These are phyloP conservation scores for Cheilosia soror DNA, from an alignment of 2,888 invertebrate species.

Conservation along the genomic window DNA sequence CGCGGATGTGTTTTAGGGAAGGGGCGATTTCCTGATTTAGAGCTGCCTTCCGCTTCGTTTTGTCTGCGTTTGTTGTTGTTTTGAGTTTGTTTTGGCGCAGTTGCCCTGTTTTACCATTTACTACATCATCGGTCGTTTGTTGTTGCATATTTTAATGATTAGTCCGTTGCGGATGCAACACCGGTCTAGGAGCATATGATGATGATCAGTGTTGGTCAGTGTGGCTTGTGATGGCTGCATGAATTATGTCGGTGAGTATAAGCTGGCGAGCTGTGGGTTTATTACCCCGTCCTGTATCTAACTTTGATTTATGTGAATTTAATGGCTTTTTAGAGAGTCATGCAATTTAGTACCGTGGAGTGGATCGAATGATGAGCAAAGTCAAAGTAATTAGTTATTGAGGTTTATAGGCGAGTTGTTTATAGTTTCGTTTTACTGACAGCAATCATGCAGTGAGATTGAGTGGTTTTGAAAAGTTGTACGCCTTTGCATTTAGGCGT, in stretches of 20 bases:
- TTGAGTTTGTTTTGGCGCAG: conserved; percentile 9
- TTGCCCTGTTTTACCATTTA: conserved; percentile 28
- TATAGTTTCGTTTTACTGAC: too few relatives aligned
- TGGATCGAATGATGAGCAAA: too few relatives aligned
- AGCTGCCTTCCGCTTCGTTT: conserved; percentile 35
- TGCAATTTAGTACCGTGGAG: background rate
- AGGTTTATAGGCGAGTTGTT: too few relatives aligned
- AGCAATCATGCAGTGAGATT: too few relatives aligned
- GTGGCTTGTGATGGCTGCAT: conserved; percentile 53
- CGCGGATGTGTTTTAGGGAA: conserved; percentile 55
- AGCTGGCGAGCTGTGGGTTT: conserved; percentile 6
- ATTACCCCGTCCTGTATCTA: conserved; percentile 1
- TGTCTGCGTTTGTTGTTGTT: conserved; percentile 32
- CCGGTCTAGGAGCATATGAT: background rate
- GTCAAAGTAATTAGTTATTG: too few relatives aligned
- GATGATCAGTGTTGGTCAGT: conserved; percentile 47
- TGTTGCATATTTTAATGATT: conserved; percentile 53
- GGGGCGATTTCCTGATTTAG: conserved; percentile 34
- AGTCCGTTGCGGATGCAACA: conserved; percentile 57
- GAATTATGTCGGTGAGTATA: conserved; percentile 41
- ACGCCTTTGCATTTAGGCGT: too few relatives aligned
- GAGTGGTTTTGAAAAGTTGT: too few relatives aligned
- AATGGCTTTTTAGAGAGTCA: conserved; percentile 17
- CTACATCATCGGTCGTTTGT: background rate
- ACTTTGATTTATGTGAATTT: conserved; percentile 56